Evolutionary conservation across 2,888 invertebrate genomes (phyloP).

Genomic region (Tenthredo notha): DNA sequence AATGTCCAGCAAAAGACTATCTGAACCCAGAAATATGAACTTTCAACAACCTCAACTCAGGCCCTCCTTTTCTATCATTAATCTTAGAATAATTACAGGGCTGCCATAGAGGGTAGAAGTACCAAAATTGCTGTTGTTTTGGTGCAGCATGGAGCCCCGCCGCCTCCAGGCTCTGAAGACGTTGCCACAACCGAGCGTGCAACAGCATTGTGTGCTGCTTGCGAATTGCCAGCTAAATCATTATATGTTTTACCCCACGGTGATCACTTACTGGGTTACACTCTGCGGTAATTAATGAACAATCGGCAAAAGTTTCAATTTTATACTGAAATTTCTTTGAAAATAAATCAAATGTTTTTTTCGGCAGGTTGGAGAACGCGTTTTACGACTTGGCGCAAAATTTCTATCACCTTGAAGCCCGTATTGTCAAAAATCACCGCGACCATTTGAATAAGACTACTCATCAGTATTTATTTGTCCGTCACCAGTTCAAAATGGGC

Average conservation of each 20-base stretch:
- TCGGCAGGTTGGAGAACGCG: constrained; percentile 90
- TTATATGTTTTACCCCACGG: constrained; percentile 95
- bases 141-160: constrained; percentile 90
- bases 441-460: constrained; percentile 95
- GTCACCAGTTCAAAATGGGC: constrained; percentile 98
- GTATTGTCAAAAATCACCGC: constrained; percentile 91
- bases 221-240: constrained; percentile 94
- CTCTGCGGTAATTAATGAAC: constrained; percentile 78
- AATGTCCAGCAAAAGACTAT: background rate
- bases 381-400: constrained; percentile 95
- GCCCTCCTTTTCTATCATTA: constrained; percentile 55
- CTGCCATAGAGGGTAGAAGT: constrained; percentile 86
- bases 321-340: constrained; percentile 28
- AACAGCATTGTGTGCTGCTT: constrained; percentile 92
- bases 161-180: constrained; percentile 90
- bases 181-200: constrained; percentile 94
- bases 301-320: background rate
- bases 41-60: background rate
- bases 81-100: constrained; percentile 79
- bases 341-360: constrained; percentile 10
- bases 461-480: constrained; percentile 94
- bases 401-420: constrained; percentile 94
- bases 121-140: constrained; percentile 93
- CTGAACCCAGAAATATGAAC: background rate
- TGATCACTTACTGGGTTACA: constrained; percentile 90